Evolutionary conservation across 2,888 invertebrate genomes (phyloP).

Genomic region (Trachelus iudaicus): DNA sequence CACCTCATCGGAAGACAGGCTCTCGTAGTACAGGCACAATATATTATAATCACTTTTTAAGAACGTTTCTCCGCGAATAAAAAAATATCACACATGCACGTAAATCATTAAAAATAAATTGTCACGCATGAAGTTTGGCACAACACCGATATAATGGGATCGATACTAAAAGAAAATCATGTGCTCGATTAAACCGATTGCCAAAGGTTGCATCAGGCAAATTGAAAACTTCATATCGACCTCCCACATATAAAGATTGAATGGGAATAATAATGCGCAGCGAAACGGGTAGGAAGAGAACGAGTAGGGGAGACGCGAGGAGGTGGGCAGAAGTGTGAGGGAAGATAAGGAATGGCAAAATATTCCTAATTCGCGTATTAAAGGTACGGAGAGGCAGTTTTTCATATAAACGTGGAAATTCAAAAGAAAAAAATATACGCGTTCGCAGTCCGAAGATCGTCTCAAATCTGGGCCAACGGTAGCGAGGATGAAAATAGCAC

Average conservation of each 20-base stretch:
- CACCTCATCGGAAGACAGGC: neutral
- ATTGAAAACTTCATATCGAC: neutral
- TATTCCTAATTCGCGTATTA: neutral
- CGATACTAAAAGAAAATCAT: neutral
- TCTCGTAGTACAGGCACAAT: neutral
- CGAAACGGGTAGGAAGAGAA: neutral
- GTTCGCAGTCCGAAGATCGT: constrained; percentile 45
- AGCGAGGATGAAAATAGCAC: constrained; percentile 58
- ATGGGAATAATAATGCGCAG: neutral
- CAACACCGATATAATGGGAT: neutral
- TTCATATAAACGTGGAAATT: neutral
- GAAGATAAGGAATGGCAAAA: neutral
- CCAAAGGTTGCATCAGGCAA: neutral
- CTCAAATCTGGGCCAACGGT: constrained; percentile 59
- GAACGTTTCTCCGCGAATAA: neutral
- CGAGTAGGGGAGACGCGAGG: neutral
- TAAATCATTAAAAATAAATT: neutral
- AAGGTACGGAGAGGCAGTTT: neutral
- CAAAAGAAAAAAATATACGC: constrained; percentile 30
- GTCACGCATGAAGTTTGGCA: neutral
- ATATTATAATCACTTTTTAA: neutral
- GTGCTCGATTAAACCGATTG: neutral
- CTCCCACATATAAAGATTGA: neutral
- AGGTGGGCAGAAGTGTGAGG: constrained; percentile 12
- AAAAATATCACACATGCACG: neutral